Evolutionary conservation across 2,113 vertebrate genomes (phyloP).

Genomic region (Prionailurus viverrinus): DNA sequence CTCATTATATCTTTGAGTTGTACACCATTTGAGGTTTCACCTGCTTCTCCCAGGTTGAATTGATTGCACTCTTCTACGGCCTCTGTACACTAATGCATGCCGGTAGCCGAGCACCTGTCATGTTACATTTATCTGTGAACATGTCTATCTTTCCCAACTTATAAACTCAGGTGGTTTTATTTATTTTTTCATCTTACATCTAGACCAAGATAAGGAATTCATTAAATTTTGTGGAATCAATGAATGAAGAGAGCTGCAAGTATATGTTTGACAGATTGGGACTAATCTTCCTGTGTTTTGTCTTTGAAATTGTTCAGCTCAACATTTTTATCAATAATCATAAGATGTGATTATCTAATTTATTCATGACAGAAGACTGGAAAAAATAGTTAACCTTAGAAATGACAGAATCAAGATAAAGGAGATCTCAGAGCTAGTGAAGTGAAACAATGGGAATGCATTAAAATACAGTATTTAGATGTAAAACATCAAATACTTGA

Average conservation of each 20-base stretch:
- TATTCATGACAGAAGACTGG: background rate
- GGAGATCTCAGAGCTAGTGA: background rate
- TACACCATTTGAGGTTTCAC: background rate
- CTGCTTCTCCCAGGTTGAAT: background rate
- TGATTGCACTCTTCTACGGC: background rate
- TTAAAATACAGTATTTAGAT: background rate
- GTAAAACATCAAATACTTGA: background rate
- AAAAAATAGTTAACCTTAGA: constrained; percentile 15
- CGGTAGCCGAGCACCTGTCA: background rate
- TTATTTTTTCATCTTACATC: background rate
- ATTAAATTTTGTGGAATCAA: background rate
- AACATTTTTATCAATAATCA: background rate
- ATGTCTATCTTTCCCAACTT: background rate
- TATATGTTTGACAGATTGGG: background rate
- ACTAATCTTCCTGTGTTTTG: background rate
- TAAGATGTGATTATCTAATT: background rate
- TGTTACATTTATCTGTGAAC: background rate
- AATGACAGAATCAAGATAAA: constrained; percentile 12
- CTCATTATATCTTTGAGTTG: background rate
- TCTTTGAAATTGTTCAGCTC: constrained; percentile 36
- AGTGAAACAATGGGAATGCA: background rate
- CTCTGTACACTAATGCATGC: background rate
- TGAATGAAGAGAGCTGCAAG: background rate
- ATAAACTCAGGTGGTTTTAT: background rate
- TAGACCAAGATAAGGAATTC: background rate